These are phyloP conservation scores for Brachyistius frenatus DNA, from an alignment of 2,113 vertebrate species.

Conservation along the genomic window DNA sequence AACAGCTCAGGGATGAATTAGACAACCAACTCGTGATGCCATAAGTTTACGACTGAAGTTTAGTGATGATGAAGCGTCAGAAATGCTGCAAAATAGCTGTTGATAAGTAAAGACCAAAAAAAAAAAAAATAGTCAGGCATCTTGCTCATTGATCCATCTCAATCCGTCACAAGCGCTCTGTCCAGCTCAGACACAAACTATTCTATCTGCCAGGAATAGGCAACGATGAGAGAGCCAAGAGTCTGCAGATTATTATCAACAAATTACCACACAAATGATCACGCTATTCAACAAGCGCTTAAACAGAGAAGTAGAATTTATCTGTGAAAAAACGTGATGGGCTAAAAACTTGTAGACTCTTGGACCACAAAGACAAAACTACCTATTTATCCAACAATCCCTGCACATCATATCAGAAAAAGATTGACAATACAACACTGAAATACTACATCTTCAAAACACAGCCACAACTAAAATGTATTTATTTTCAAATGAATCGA, in stretches of 20 bases:
- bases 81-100: conserved; percentile 61
- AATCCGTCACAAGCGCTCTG: conserved; percentile 51
- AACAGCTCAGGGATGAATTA: conserved; percentile 62
- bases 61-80: conserved; percentile 73
- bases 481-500: no score
- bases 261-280: conserved; percentile 22
- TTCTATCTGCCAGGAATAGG: conserved; percentile 42
- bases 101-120: conserved; percentile 59
- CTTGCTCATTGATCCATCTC: conserved; percentile 74
- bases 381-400: conserved; percentile 3
- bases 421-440: not conserved
- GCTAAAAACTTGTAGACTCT: not conserved
- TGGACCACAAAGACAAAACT: not conserved
- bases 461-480: not conserved
- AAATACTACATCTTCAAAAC: not conserved
- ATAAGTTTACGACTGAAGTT: conserved; percentile 66
- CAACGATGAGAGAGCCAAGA: conserved; percentile 34
- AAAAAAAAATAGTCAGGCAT: conserved; percentile 66
- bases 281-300: conserved; percentile 31
- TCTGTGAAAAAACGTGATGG: conserved; percentile 30
- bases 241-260: conserved; percentile 30
- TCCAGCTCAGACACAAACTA: conserved; percentile 58
- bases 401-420: not conserved
- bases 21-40: conserved; percentile 59
- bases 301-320: conserved; percentile 17